Percentiles rank a stretch among this genome's conserved stretches.
These are phyloP conservation scores for Bicyclus anynana DNA, from an alignment of 1,140 invertebrate genomes.

Conservation along the genomic window DNA sequence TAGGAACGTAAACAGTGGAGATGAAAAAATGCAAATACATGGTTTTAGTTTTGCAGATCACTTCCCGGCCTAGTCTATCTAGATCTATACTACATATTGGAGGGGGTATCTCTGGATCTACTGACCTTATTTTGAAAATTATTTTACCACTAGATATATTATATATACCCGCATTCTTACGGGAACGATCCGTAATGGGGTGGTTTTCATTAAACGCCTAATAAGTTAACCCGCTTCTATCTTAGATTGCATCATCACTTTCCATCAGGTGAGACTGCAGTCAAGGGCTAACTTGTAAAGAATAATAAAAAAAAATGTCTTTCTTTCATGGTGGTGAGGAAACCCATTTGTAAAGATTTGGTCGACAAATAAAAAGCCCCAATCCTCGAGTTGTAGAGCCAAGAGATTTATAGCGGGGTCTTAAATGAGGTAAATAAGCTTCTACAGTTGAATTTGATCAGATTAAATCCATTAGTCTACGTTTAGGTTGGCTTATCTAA, in stretches of 20 bases:
- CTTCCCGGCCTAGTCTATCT: no score
- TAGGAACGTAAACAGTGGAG: not conserved
- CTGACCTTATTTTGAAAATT: not conserved
- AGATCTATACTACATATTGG: no score
- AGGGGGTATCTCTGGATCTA: not conserved
- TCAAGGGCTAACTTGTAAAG: no score
- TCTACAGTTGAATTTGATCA: not conserved
- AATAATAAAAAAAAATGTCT: no score
- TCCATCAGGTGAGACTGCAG: no score
- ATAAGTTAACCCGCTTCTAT: no score
- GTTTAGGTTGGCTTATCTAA: not conserved
- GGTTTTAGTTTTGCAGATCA: not conserved
- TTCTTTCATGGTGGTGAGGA: not conserved
- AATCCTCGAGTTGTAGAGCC: slow-evolving; percentile 45
- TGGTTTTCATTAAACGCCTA: no score
- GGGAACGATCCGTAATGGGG: no score
- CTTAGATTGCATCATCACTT: no score
- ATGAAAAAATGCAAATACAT: not conserved
- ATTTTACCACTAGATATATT: no score
- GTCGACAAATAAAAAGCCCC: slow-evolving; percentile 48
- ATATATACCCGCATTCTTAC: no score
- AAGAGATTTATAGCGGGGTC: slow-evolving; percentile 59
- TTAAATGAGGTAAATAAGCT: slow-evolving; percentile 8
- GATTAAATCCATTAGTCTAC: not conserved
- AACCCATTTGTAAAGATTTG: slow-evolving; percentile 18